Evolutionary conservation across 2,797 vertebrate genomes (phyloP), one percentile per base, ranked within the genome.

Genomic region (Leptodactylus fallax): DNA sequence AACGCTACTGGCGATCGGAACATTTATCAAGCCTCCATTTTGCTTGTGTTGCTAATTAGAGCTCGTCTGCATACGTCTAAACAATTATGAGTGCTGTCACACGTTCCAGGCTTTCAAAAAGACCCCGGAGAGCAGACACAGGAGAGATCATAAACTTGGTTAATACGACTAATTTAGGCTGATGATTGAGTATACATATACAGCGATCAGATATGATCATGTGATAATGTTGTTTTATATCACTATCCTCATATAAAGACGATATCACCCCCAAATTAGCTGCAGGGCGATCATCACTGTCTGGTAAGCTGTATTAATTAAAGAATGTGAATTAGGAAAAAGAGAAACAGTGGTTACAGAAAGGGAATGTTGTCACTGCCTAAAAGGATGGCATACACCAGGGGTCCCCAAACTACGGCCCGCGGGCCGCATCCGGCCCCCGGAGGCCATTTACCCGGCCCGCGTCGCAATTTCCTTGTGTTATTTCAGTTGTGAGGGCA

Each of bases 81-180:
- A 88, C 77, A 88, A 85, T 81, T 85, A 87, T 47, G 72, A 83
- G 53, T 60, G 81, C 87, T 87, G 87, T 87, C 87, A 83, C 60
- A 83, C 69, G 56, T 67, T 83, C 45, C 51, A 87, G 72, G 19
- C 51, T 47, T 77, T 65, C 23, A 17, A 76, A 83, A 87, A 78
- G 74, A 49, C 87, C 53, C 87, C n/a, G 9, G 86, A 83, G 87
- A 83, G 60, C n/a, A 56, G 51, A n/a, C 74, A 67, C 63, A 77
- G 81, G 19, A 79, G 71, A 69, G 72, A 83, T 71, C 81, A 58
- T 78, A 55, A 58, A 83, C n/a, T 12, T 6, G 11, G 81, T 87
- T 83, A 83, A 56, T 87, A 67, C 16, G 36, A 69, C 82, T 83
- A 83, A 87, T 79, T 36, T 79, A 83, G 87, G 83, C 67, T 79